Base-by-base conservation (phyloP, 2,888 invertebrate species). In the Mamestra brassicae region DNA sequence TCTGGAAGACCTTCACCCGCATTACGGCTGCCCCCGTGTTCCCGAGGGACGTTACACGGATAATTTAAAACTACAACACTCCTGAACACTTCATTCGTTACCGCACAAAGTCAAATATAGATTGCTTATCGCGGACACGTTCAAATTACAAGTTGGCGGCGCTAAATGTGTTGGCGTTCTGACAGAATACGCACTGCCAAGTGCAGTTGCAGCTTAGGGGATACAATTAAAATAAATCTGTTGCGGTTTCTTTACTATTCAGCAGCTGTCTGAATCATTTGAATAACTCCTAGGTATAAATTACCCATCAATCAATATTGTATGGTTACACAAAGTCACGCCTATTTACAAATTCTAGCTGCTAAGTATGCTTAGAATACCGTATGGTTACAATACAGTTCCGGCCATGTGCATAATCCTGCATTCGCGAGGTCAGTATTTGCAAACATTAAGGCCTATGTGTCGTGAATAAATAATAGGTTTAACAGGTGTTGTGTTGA, bases 1-100 rank as follows among this genome's bases (percentile, higher is more conserved):
- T 93, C 93, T 91, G 94, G 94, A 92, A 91, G 95, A 96, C 96
- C 96, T 96, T 96, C 95, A 96, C 96, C 96, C 90, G 93, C 89
- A 93, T 94, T 90, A 89, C 88, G 81, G 88, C 81, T 83, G 89
- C 88, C 89, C 89, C 88, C 91, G 89, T 85, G 85, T 81, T 93
- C 94, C 94, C 93, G 92, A 90, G 93, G 92, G 93, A 93, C 85
- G 76, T 81, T 80, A 85, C 74, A 81, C 87, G 87, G 82, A 75
- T 73, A 85, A 88, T 90, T 89, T 89, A 86, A 77, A 82, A 82
- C 79, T 83, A 78, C 84, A 71, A 71, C 73, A 81, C 73, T 72
- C 69, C 61, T 60, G 75, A 81, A 76, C 80, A 76, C 72, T 76
- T 83, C 60, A 66, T 70, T 69, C 71, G 75, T 65, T 74, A 75